These are phyloP conservation scores for Notodonta dromedarius DNA, from an alignment of 2,888 invertebrate species.

Conservation along the genomic window DNA sequence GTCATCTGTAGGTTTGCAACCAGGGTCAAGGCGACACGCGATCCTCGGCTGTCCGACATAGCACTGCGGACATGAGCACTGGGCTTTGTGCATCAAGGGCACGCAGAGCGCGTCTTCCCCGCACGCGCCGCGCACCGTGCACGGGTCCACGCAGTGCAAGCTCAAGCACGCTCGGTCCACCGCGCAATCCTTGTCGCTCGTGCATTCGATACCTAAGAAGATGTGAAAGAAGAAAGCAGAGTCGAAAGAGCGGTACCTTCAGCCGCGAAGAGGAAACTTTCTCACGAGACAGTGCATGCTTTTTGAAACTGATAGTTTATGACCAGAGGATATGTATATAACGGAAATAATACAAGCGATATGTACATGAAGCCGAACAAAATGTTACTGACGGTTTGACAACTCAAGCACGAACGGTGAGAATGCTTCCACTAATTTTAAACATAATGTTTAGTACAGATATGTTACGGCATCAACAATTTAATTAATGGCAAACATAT, in stretches of 20 bases:
- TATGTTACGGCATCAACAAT: conserved; percentile 50
- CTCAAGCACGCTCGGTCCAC: conserved; percentile 96
- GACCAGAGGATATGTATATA: conserved; percentile 79
- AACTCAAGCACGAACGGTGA: conserved; percentile 84
- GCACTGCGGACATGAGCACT: conserved; percentile 95
- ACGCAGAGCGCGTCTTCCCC: conserved; percentile 95
- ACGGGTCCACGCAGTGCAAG: conserved; percentile 95
- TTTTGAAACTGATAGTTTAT: conserved; percentile 84
- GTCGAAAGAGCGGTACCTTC: conserved; percentile 91
- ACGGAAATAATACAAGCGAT: conserved; percentile 86
- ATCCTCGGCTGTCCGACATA: conserved; percentile 92
- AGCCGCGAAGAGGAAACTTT: conserved; percentile 95
- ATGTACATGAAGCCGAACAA: conserved; percentile 85
- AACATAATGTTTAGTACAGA: conserved; percentile 50
- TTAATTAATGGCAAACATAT: conserved; percentile 45
- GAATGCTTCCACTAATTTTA: conserved; percentile 83
- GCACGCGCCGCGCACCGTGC: conserved; percentile 94
- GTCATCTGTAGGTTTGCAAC: conserved; percentile 87
- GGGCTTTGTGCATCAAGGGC: conserved; percentile 92
- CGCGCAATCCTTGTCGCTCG: conserved; percentile 95
- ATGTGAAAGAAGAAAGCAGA: conserved; percentile 85
- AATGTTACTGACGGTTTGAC: conserved; percentile 80
- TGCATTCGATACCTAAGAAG: conserved; percentile 93
- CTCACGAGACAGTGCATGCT: conserved; percentile 90
- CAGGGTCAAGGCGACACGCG: conserved; percentile 91